A percentile compares a stretch with the other conserved stretches of the same genome.
Conservation (phyloP, 2,113 vertebrate genomes). For the Leptosomus discolor region DNA sequence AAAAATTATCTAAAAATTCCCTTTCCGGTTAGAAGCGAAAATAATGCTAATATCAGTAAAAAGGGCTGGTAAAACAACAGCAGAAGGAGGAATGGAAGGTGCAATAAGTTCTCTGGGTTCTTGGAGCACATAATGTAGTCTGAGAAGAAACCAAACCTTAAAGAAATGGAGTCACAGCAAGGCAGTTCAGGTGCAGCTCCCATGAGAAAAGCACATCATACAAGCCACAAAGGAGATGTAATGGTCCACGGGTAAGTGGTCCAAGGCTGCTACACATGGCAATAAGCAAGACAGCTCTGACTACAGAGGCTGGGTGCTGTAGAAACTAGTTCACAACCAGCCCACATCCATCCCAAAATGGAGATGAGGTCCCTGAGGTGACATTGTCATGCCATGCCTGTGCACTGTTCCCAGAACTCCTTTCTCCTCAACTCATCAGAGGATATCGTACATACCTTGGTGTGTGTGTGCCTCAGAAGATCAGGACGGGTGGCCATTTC, state of each 20-base stretch:
- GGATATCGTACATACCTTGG: fast-evolving
- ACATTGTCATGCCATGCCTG: neutral
- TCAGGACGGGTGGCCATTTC: neutral
- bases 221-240: neutral
- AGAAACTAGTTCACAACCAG: neutral
- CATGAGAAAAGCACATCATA: neutral
- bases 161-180: neutral
- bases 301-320: neutral
- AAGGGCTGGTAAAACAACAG: neutral
- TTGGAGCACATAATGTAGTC: neutral
- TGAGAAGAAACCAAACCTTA: neutral
- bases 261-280: neutral
- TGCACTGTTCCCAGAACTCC: neutral
- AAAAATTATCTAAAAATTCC: neutral
- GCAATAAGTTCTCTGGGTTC: neutral
- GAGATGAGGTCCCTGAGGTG: neutral
- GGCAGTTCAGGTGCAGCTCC: neutral
- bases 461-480: neutral
- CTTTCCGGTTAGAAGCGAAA: neutral
- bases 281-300: neutral
- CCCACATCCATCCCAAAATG: neutral
- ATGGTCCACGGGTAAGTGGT: neutral
- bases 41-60: neutral
- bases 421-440: neutral
- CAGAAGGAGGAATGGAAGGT: neutral